Base-by-base conservation (phyloP, 92 coral and sea anemone species). In the Desmophyllum pertusum region DNA sequence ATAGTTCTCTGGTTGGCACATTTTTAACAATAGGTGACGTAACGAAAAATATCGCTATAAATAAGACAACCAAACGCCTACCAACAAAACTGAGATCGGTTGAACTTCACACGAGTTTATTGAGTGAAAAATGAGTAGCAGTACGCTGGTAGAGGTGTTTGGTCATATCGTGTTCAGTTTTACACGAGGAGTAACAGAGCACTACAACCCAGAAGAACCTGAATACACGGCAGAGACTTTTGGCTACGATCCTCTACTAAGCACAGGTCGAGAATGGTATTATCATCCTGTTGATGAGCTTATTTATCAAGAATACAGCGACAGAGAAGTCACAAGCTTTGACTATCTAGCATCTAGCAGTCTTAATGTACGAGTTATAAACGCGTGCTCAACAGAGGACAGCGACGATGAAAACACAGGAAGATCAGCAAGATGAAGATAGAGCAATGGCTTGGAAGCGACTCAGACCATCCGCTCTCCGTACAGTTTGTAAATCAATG, bases 241-340 rank as follows among this genome's bases (percentile, higher is more conserved):
- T 40, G 78, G 35, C 57, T 74, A 74, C 79, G 11, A 21, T 74
- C 79, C 79, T 74, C 19, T 62, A 61, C 70, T 59, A 45, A 59
- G 73, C 52, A 78, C 73, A 40, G 83, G 72, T 6, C 72, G 50
- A 63, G 72, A 78, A 61, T 78, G 83, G 83, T 78, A 78, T 78
- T 39, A 18, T 52, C 79, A 48, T 50, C 79, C 65, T 75, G 64
- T 31, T 48, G 46, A 35, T 17, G 79, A 75, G 65, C 45, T 50
- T 75, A 75, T 52, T 11, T 75, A 48, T 33, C 79, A 75, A 75
- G 79, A 75, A 75, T 50, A 75, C 65, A 75, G 65, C 79, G 64
- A 75, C 66, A 75, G 79, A 31, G 65, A 52, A 52, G 41, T 38
- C 63, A 50, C 62, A 74, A 50, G n/a, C 25, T 50, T 10, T 29